Percentiles rank a stretch among this genome's conserved stretches.
Conservation (phyloP, 2,113 vertebrate genomes). For the Marmota flaviventris region DNA sequence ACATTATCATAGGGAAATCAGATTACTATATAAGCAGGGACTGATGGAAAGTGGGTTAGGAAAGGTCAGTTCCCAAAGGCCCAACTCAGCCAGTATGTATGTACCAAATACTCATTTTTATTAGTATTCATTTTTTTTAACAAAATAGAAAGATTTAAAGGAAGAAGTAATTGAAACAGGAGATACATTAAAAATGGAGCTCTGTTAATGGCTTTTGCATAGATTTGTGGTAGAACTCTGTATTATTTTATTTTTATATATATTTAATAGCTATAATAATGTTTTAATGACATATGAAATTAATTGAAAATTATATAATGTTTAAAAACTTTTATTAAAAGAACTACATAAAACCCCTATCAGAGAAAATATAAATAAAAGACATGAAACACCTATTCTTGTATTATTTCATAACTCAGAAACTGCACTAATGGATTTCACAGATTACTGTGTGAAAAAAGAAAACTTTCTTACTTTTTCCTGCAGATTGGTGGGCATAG, state of each 20-base stretch:
- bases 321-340: constrained; percentile 19
- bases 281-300: constrained; percentile 9
- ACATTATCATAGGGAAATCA: not conserved
- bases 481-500: not conserved
- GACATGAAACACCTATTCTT: not conserved
- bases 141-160: not conserved
- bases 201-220: constrained; percentile 23
- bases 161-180: not conserved
- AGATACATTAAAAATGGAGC: not conserved
- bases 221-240: not conserved
- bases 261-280: constrained; percentile 17
- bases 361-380: constrained; percentile 16
- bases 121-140: not conserved
- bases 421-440: constrained; percentile 36
- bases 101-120: not conserved
- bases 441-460: constrained; percentile 14
- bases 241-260: constrained; percentile 32
- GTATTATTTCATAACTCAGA: not conserved
- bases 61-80: not conserved
- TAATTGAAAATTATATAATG: constrained; percentile 11
- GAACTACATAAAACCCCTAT: not conserved
- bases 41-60: not conserved
- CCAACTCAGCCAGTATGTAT: not conserved
- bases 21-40: not conserved
- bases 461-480: not conserved